Percentiles rank a stretch among this genome's conserved stretches.
phyloP scores from a whole-genome alignment of 2,797 vertebrate genomes.

The Hyperoplus lanceolatus region DNA sequence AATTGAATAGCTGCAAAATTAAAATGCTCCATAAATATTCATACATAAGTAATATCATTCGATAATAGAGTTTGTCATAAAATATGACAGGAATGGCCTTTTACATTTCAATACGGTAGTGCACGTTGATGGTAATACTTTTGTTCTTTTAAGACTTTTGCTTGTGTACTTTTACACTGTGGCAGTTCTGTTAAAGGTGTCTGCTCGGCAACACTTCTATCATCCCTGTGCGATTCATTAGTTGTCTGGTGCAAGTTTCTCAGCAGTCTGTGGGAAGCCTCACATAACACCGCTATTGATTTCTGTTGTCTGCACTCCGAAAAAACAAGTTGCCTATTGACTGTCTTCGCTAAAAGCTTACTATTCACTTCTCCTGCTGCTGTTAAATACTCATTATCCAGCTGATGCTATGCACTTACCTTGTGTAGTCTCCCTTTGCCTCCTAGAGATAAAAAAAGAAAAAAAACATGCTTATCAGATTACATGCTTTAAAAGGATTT shows the following conservation, averaged over 20 bases:
- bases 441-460: conserved; percentile 86
- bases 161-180: background rate
- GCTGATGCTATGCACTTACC: conserved; percentile 75
- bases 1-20: too few relatives aligned
- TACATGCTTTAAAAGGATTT: conserved; percentile 14
- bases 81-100: background rate
- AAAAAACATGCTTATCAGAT: conserved; percentile 39
- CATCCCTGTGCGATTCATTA: conserved; percentile 77
- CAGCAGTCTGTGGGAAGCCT: conserved; percentile 59
- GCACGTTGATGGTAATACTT: background rate
- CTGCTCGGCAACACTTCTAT: conserved; percentile 42
- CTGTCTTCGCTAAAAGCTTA: conserved; percentile 56
- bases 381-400: conserved; percentile 67
- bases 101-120: background rate
- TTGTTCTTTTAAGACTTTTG: background rate
- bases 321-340: conserved; percentile 75
- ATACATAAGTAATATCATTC: background rate
- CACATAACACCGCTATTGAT: conserved; percentile 75
- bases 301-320: conserved; percentile 60
- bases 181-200: conserved; percentile 40
- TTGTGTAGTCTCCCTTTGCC: conserved; percentile 93
- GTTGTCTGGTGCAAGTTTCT: conserved; percentile 68
- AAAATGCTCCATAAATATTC: too few relatives aligned
- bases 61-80: background rate
- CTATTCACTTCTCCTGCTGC: conserved; percentile 62